Conservation (phyloP, 2,888 invertebrate genomes). For the Himalopsyche japonica region DNA sequence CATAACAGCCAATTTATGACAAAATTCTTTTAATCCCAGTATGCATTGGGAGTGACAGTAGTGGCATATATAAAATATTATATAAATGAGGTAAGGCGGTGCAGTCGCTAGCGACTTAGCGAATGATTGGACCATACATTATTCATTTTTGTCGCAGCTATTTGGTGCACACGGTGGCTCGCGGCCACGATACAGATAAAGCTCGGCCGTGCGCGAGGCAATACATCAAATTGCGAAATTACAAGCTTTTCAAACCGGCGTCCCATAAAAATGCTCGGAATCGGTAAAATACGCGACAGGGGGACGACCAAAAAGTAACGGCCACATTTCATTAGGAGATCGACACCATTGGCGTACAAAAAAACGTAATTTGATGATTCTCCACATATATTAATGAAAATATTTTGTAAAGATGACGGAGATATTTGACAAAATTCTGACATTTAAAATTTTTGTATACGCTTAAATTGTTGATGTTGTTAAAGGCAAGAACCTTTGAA, state of each 20-base stretch:
- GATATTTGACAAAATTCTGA: no score
- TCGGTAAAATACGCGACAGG: constrained; percentile 29
- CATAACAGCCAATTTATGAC: no score
- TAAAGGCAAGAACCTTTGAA: background rate
- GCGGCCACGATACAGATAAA: background rate
- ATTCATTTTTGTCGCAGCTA: constrained; percentile 24
- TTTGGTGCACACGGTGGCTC: constrained; percentile 7
- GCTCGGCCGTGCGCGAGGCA: constrained; percentile 6
- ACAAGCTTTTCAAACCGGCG: constrained; percentile 36
- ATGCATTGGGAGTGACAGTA: background rate
- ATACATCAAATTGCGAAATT: constrained; percentile 36
- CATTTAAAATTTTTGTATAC: no score
- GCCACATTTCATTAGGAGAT: constrained; percentile 28
- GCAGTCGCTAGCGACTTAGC: background rate
- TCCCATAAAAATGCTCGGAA: constrained; percentile 37
- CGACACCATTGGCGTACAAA: background rate
- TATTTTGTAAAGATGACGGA: no score
- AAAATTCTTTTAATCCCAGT: no score
- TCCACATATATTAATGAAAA: no score
- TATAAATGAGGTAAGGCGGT: background rate
- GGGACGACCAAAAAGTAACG: constrained; percentile 27
- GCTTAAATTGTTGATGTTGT: no score
- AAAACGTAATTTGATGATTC: background rate
- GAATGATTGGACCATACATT: constrained; percentile 35
- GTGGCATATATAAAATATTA: background rate